phyloP scores from a whole-genome alignment of 2,113 vertebrate genomes.

The Mormyrus iriodes region DNA sequence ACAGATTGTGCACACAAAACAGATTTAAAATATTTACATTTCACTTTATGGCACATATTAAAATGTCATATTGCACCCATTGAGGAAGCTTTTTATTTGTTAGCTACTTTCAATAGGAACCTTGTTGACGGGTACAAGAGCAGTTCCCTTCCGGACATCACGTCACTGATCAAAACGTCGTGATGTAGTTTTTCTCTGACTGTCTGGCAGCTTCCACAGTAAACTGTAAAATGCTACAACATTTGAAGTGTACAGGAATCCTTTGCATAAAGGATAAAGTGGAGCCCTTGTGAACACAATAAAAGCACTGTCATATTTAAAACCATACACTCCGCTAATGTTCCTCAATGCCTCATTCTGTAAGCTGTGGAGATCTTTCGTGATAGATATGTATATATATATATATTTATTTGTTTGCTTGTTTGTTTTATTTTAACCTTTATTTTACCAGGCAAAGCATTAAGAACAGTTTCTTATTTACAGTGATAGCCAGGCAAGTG shows the following conservation, averaged over 20 bases:
- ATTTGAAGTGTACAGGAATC: neutral
- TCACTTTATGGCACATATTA: neutral
- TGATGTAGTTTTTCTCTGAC: neutral
- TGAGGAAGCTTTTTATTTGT: neutral
- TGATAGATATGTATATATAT: no score
- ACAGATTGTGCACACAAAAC: neutral
- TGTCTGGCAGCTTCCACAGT: neutral
- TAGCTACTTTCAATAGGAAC: neutral
- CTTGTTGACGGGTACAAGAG: neutral
- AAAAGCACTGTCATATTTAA: neutral
- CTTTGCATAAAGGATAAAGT: neutral
- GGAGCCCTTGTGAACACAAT: neutral
- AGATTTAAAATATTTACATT: neutral
- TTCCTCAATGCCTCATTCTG: neutral
- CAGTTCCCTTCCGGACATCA: neutral
- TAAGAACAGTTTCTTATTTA: no score
- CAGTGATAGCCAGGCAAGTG: no score
- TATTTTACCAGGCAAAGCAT: no score
- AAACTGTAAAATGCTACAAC: neutral
- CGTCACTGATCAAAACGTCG: neutral
- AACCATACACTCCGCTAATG: neutral
- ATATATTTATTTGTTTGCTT: no score
- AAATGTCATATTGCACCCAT: neutral
- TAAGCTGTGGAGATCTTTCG: neutral
- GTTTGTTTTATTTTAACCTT: no score